Evolutionary conservation across 1,140 invertebrate species (phyloP), one percentile per base, ranked within the genome.

Genomic region (Brachionus asplanchnoidis): DNA sequence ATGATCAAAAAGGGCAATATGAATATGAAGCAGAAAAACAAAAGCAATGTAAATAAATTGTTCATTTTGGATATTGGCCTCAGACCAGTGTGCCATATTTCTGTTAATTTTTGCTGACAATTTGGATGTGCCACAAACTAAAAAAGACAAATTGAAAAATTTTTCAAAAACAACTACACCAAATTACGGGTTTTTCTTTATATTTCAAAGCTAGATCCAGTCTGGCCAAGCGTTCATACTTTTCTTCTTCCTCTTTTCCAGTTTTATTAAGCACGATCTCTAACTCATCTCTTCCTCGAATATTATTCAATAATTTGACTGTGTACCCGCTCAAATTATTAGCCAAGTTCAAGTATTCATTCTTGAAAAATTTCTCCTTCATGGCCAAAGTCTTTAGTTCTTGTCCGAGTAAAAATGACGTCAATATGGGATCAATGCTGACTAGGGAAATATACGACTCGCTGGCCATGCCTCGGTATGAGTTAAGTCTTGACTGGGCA

Each of bases 381-480:
- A 42, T 56, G 0, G 84, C 60, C 36, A 84, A 60, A 44, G 44
- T 85, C 2, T 86, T 87, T 14, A 94, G 87, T 83, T 93, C 92
- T 1, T 88, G 85, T 0, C 91, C 90, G 17, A 94, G 88, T 83
- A 90, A 87, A 87, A 94, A 94, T 0, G 92, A 92, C 17, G 91
- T 90, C 9, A 93, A 88, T 56, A 94, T 92, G 0, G 93, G 93
- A 88, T 94, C 93, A 42, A 91, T 88, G 0, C 91, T 91, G 0
- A 91, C 91, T 84, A 93, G 91, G 36, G 92, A 93, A 82, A 94
- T 92, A 86, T 93, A 94, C 0, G 92, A 90, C 77, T 89, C 88
- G 82, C 89, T 90, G 2, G 89, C 86, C 85, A 90, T 85, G 0
- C 87, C 89, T 70, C 87, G 68, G 86, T 89, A 90, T 1, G 88